These are phyloP conservation scores for Amphipyra tragopoginis DNA, from an alignment of 2,888 invertebrate species.

Conservation along the genomic window DNA sequence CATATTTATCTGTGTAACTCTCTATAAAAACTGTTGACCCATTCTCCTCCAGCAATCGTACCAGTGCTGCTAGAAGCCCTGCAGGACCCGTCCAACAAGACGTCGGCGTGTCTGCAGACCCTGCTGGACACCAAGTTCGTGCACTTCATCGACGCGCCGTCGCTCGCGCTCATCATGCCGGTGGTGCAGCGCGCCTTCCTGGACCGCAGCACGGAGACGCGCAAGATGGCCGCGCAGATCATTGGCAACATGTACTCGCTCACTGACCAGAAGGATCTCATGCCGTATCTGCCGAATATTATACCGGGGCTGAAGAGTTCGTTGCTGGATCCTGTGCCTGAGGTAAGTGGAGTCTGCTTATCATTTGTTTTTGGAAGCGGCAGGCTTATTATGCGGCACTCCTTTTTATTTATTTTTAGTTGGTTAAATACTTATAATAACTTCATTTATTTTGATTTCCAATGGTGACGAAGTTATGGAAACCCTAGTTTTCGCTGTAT, in stretches of 20 bases:
- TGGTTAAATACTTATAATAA: too few relatives aligned
- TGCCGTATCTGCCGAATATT: conserved; percentile 98
- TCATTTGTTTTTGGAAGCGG: not conserved
- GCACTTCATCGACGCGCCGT: conserved; percentile 99
- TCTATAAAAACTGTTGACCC: too few relatives aligned
- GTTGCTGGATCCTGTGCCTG: conserved; percentile 99
- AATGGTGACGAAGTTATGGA: too few relatives aligned
- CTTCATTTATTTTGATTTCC: too few relatives aligned
- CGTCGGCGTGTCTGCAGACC: conserved; percentile 97
- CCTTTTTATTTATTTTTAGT: too few relatives aligned
- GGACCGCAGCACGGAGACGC: conserved; percentile 98
- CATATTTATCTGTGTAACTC: too few relatives aligned
- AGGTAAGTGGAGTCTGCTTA: conserved; percentile 85
- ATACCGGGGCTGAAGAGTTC: conserved; percentile 99
- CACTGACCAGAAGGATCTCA: conserved; percentile 99
- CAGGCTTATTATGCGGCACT: too few relatives aligned
- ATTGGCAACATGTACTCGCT: conserved; percentile 99
- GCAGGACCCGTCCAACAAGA: conserved; percentile 98
- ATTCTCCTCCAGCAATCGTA: conserved; percentile 92
- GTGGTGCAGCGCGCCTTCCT: conserved; percentile 99
- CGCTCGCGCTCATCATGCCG: conserved; percentile 99
- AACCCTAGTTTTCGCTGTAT: too few relatives aligned
- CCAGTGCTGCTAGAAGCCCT: conserved; percentile 96
- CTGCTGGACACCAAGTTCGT: conserved; percentile 99
- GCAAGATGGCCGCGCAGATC: conserved; percentile 99